These are phyloP conservation scores for Coluber constrictor DNA, from an alignment of 2,797 vertebrate genomes.

Conservation along the genomic window DNA sequence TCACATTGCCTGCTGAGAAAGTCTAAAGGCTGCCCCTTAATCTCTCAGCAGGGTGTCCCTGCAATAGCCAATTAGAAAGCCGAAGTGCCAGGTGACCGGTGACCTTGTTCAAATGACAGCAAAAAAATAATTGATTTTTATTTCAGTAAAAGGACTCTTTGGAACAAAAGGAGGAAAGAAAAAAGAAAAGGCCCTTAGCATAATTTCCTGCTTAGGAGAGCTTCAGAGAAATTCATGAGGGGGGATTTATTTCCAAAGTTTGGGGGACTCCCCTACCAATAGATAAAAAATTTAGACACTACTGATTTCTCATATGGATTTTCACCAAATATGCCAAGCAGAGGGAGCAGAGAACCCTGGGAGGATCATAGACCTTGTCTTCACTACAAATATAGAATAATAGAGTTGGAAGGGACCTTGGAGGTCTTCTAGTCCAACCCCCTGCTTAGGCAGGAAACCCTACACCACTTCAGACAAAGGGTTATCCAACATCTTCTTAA, in stretches of 20 bases:
- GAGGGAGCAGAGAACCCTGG: constrained; percentile 23
- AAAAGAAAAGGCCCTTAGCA: constrained; percentile 56
- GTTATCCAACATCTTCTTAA: too few relatives aligned
- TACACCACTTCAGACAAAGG: too few relatives aligned
- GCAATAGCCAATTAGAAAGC: constrained; percentile 65
- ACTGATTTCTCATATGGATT: constrained; percentile 74
- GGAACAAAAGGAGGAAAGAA: neutral
- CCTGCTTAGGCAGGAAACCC: too few relatives aligned
- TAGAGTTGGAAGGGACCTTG: too few relatives aligned
- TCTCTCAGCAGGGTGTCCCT: constrained; percentile 65
- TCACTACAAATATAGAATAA: constrained; percentile 10
- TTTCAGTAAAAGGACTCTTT: constrained; percentile 68
- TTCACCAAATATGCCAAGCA: constrained; percentile 53
- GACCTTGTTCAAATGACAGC: constrained; percentile 69
- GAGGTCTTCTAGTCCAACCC: too few relatives aligned
- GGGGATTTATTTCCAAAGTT: constrained; percentile 72
- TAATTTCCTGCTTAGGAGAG: constrained; percentile 72
- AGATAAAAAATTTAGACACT: constrained; percentile 71
- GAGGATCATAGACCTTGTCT: neutral
- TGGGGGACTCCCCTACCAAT: constrained; percentile 66
- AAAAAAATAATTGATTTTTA: constrained; percentile 72
- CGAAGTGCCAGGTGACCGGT: constrained; percentile 46
- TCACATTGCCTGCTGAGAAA: constrained; percentile 65
- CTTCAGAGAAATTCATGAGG: constrained; percentile 65
- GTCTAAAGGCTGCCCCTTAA: constrained; percentile 56